Conservation (phyloP, 2,797 vertebrate species). For the Darevskia nairensis region DNA sequence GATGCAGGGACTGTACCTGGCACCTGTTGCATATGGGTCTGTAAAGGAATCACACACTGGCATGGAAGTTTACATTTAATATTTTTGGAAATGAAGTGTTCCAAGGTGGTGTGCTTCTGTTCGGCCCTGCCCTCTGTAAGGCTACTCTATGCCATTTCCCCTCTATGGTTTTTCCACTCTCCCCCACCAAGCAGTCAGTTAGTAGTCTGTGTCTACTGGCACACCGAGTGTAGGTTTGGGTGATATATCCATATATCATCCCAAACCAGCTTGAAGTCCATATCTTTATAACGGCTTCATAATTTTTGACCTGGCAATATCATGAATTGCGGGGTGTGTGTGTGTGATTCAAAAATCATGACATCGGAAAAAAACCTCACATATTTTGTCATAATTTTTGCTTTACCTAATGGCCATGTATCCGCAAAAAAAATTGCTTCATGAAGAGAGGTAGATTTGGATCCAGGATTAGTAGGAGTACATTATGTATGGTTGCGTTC, state of each 20-base stretch:
- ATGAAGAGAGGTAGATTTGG: background rate
- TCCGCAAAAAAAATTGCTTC: background rate
- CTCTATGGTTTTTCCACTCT: background rate
- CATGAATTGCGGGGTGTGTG: no score
- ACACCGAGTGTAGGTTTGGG: no score
- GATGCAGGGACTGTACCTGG: background rate
- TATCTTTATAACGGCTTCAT: no score
- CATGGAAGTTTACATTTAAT: background rate
- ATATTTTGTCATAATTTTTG: background rate
- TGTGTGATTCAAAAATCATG: no score
- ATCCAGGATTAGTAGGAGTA: background rate
- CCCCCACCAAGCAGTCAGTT: background rate
- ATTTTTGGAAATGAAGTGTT: background rate
- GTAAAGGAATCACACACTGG: background rate
- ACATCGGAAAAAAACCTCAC: background rate
- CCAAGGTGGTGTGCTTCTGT: background rate
- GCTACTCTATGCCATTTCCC: background rate
- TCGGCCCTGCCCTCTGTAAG: background rate
- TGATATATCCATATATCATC: no score
- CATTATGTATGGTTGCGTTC: background rate
- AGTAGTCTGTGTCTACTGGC: background rate
- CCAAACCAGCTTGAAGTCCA: no score
- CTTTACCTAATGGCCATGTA: background rate
- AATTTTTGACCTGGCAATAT: no score
- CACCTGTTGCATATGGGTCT: no score